Conservation (phyloP, 2,797 vertebrate species). For the Meda fulgida region DNA sequence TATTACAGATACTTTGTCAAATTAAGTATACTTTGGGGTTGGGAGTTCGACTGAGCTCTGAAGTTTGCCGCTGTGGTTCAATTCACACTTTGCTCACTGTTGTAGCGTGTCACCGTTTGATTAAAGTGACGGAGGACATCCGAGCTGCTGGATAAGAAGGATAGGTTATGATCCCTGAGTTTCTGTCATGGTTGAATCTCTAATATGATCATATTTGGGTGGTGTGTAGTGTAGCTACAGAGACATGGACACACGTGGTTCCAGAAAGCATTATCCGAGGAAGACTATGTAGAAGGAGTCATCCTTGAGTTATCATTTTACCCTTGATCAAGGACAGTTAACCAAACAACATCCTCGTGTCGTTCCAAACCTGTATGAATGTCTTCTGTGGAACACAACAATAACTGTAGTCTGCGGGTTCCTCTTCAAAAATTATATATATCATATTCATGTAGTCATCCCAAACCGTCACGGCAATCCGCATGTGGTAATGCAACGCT, state of each 20-base stretch:
- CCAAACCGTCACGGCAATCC: no score
- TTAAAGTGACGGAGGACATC: constrained; percentile 53
- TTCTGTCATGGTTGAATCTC: constrained; percentile 6
- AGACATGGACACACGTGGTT: not conserved
- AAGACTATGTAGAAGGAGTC: not conserved
- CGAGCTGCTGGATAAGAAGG: constrained; percentile 13
- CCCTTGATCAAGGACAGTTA: not conserved
- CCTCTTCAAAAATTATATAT: no score
- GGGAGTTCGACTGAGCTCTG: constrained; percentile 56
- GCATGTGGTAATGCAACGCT: no score
- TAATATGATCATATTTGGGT: constrained; percentile 26
- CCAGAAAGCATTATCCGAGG: not conserved
- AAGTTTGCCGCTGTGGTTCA: constrained; percentile 62
- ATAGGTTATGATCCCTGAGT: constrained; percentile 30
- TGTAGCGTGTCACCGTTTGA: constrained; percentile 58
- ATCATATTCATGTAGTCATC: no score
- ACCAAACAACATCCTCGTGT: not conserved
- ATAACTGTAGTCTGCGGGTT: no score
- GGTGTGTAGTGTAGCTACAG: not conserved
- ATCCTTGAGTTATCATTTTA: not conserved
- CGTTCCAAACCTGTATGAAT: no score
- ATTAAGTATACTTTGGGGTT: constrained; percentile 65
- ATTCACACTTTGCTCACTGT: constrained; percentile 61
- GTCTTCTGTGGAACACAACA: no score
- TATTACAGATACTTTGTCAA: constrained; percentile 68